Base-by-base conservation (phyloP, 1,140 invertebrate species). In the Gryon sp. region DNA sequence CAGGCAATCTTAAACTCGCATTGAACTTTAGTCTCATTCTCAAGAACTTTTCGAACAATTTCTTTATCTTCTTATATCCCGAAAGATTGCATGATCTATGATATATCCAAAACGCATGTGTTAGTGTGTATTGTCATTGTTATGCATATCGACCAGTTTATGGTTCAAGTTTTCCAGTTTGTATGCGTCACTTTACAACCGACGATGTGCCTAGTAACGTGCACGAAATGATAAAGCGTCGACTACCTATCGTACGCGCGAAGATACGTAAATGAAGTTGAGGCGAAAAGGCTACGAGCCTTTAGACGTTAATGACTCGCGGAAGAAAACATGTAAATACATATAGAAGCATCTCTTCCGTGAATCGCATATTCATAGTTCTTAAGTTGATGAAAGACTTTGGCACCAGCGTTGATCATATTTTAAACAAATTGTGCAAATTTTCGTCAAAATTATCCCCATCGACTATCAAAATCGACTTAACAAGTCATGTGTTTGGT, bases 121-220 rank as follows among this genome's bases (percentile, higher is more conserved):
- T 52, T 59, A 36, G 72, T 63, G 41, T 66, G 40, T 60, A 59
- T 59, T 65, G 66, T 70, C 76, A 75, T 79, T 79, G 76, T 75
- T 70, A 79, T 79, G 70, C 70, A 79, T 79, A 78, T 74, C 70
- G 69, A 63, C 57, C 76, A 55, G 70, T 72, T 78, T 75, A 75
- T 75, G 65, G 70, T 68, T 66, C 60, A 79, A 79, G 65, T 79
- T 79, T 78, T 55, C 43, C 55, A 75, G 63, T 75, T 79, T 75
- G 60, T 70, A 50, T 62, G 52, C 65, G 70, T 72, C 46, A 73
- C 76, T 73, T 75, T 74, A 79, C 65, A 70, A 74, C 52, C 40
- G 28, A 48, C 65, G 38, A 52, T 19, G 18, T 65, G 60, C 41
- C 53, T 59, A 28, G 52, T 76, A 70, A 76, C 74, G 74, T 76